phyloP scores from a whole-genome alignment of 1,140 invertebrate species.

The Papilio xuthus region DNA sequence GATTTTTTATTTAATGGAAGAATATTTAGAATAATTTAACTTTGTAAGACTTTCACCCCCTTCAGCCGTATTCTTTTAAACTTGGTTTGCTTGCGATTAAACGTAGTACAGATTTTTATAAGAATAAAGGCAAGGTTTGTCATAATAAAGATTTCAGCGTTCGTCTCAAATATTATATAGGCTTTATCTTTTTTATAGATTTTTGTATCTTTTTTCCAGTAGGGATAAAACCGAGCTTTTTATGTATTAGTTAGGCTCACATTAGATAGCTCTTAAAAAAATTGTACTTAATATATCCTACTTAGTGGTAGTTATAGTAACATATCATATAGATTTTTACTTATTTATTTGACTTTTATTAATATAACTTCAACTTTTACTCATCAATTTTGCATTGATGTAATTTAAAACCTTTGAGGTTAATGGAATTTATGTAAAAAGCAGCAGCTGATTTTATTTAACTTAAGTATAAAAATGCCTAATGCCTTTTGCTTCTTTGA shows the following conservation, averaged over 20 bases:
- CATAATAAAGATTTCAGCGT: too few species aligned
- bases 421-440: not conserved
- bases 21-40: not conserved
- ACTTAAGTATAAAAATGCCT: too few species aligned
- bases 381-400: not conserved
- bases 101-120: not conserved
- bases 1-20: not conserved
- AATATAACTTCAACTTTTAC: not conserved
- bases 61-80: not conserved
- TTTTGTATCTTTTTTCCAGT: not conserved
- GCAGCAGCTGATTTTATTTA: not conserved
- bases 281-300: slow-evolving; percentile 25
- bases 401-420: not conserved
- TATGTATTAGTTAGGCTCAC: not conserved
- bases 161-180: not conserved
- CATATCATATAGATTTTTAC: slow-evolving; percentile 31
- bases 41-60: not conserved
- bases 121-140: too few species aligned
- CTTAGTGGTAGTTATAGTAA: slow-evolving; percentile 19
- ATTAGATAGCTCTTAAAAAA: slow-evolving; percentile 15
- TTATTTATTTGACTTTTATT: slow-evolving; percentile 1
- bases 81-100: not conserved
- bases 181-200: not conserved
- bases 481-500: not conserved
- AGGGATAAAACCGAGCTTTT: not conserved